phyloP scores from a whole-genome alignment of 2,888 invertebrate genomes.

The Mythimna lalbum region DNA sequence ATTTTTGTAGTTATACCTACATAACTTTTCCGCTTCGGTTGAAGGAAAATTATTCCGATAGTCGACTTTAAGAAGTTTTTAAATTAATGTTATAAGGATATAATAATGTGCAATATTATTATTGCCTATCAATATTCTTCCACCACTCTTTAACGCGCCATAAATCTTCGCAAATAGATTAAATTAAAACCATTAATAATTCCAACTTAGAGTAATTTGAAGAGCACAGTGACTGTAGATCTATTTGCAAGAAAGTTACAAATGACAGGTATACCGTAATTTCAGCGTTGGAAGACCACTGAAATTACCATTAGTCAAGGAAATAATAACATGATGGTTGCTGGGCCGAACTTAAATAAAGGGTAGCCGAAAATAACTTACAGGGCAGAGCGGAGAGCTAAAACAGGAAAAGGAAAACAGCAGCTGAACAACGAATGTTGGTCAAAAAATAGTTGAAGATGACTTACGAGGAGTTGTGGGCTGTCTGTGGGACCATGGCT shows the following conservation, averaged over 20 bases:
- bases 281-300: background rate
- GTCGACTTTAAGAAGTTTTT: slow-evolving; percentile 2
- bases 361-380: background rate
- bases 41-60: slow-evolving; percentile 4
- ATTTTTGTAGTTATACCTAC: no score
- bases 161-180: slow-evolving; percentile 14
- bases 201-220: slow-evolving; percentile 68
- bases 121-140: background rate
- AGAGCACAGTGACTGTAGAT: background rate
- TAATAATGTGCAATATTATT: background rate
- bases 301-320: no score
- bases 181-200: background rate
- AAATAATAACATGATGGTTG: background rate
- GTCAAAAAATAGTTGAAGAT: background rate
- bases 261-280: no score
- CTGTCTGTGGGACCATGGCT: slow-evolving; percentile 91
- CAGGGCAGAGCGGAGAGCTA: background rate
- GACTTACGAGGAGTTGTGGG: slow-evolving; percentile 78
- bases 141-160: background rate
- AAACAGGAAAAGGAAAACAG: background rate
- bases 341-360: background rate
- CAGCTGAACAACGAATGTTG: background rate
- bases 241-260: background rate
- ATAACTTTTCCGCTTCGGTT: slow-evolving; percentile 2
- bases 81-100: background rate